Percentiles rank a stretch among this genome's conserved stretches.
These are phyloP conservation scores for Cottus gobio DNA, from an alignment of 2,113 vertebrate species.

Conservation along the genomic window DNA sequence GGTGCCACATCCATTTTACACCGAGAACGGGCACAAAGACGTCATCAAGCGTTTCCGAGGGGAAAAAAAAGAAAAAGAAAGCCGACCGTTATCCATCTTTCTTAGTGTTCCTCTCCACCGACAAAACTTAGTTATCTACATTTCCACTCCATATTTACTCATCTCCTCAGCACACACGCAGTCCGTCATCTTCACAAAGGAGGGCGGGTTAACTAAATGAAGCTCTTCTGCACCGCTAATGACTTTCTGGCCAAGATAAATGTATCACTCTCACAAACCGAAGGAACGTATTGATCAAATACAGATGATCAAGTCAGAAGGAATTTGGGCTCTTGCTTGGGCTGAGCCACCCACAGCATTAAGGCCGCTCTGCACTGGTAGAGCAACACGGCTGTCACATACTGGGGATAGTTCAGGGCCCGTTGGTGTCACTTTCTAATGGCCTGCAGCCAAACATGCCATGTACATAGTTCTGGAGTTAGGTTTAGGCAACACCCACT, in stretches of 20 bases:
- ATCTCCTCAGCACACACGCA: slow-evolving; percentile 32
- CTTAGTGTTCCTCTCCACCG: slow-evolving; percentile 33
- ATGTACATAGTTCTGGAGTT: no score
- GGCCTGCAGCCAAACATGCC: background rate
- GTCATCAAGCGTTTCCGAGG: slow-evolving; percentile 45
- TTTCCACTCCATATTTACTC: slow-evolving; percentile 48
- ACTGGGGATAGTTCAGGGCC: no score
- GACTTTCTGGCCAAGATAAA: slow-evolving; percentile 51
- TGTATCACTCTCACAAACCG: background rate
- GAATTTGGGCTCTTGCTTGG: background rate
- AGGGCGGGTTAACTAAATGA: slow-evolving; percentile 28
- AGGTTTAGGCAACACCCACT: no score
- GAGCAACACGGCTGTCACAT: no score
- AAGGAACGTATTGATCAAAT: slow-evolving; percentile 2
- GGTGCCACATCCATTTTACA: slow-evolving; percentile 19
- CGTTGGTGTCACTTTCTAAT: background rate
- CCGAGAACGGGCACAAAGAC: slow-evolving; percentile 28
- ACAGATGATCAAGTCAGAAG: slow-evolving; percentile 28
- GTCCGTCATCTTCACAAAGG: slow-evolving; percentile 36
- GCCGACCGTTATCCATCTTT: slow-evolving; percentile 51
- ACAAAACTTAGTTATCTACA: slow-evolving; percentile 52
- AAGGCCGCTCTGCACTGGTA: background rate
- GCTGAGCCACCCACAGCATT: background rate
- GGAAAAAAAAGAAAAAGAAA: slow-evolving; percentile 16
- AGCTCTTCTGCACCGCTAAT: slow-evolving; percentile 42